A percentile compares a stretch with the other conserved stretches of the same genome.
Conservation (phyloP, 2,888 invertebrate genomes). For the Scaptomyza polygonia region DNA sequence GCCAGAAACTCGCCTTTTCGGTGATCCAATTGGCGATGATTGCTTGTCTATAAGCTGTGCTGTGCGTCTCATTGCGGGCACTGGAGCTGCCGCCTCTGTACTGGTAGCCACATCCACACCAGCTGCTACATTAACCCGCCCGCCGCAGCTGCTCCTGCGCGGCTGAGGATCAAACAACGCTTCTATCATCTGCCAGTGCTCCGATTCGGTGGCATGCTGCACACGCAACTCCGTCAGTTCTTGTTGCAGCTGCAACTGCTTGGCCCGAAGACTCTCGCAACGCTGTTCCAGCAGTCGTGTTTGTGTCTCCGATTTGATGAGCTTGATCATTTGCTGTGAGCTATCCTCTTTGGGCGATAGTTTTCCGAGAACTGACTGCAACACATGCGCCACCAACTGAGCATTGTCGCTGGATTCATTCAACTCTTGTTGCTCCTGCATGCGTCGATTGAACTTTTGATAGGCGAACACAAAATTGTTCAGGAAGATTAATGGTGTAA, state of each 20-base stretch:
- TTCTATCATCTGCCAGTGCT: slow-evolving; percentile 83
- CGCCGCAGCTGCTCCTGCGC: not conserved
- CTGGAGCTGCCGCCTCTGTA: slow-evolving; percentile 65
- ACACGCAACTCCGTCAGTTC: slow-evolving; percentile 78
- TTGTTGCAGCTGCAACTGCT: slow-evolving; percentile 68
- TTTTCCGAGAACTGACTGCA: slow-evolving; percentile 44
- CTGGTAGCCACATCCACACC: slow-evolving; percentile 71
- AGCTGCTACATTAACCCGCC: not conserved
- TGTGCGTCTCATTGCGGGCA: slow-evolving; percentile 66
- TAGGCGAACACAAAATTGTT: slow-evolving; percentile 82
- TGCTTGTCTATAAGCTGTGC: slow-evolving; percentile 75
- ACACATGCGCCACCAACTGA: slow-evolving; percentile 36
- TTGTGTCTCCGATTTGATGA: slow-evolving; percentile 82
- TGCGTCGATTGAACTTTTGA: slow-evolving; percentile 66
- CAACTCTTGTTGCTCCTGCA: slow-evolving; percentile 42
- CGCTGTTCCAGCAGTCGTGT: slow-evolving; percentile 79
- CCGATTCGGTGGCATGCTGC: slow-evolving; percentile 74
- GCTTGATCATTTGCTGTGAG: slow-evolving; percentile 72
- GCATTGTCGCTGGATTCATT: slow-evolving; percentile 30
- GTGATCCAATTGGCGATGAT: slow-evolving; percentile 79
- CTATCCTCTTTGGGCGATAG: slow-evolving; percentile 50
- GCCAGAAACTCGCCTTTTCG: slow-evolving; percentile 34
- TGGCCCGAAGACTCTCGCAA: slow-evolving; percentile 67
- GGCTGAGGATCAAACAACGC: slow-evolving; percentile 72
- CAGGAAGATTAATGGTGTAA: slow-evolving; percentile 83